Base-by-base conservation (phyloP, 2,888 invertebrate species). In the Laspeyria flexula region DNA sequence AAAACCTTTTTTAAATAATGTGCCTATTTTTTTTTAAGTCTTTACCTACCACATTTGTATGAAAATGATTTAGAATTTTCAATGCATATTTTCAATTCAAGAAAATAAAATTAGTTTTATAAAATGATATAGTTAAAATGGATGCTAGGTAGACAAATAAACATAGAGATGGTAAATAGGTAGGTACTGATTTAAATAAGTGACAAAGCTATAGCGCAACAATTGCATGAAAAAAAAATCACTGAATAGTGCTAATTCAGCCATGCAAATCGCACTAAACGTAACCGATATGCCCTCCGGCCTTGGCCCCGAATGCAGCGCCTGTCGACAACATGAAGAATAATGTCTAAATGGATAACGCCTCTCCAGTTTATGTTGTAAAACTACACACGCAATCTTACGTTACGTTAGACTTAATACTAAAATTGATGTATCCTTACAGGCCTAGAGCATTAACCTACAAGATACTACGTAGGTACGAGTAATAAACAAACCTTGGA, bases 271-370 rank as follows among this genome's bases (percentile, higher is more conserved):
- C 78, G 79, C 74, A 69, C 78, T 73, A 73, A 69, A 73, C 77
- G 88, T 82, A 88, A 90, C 85, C 83, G 80, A 88, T 87, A 85
- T 77, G 77, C 71, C 77, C 71, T 72, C 67, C 64, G 68, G 70
- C 89, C 88, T 87, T 88, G 89, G 83, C 88, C 87, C 83, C 83
- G 82, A 88, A 88, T 84, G 83, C 85, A 80, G 57, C 60, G 3
- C 25, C 79, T 79, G 81, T 79, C 80, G 71, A 47, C 67, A 47
- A 77, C 79, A 87, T 86, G 85, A 85, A 86, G 86, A 86, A 78
- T 85, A 75, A 87, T 86, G 81, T 78, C 75, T 58, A 43, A 57
- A 58, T 71, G 66, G 60, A 71, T 71, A 74, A 75, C 72, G 73
- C 69, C 65, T 63, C 60, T 61, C 62, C 55, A 58, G 65, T 73